Percentiles rank a stretch among this genome's conserved stretches.
phyloP scores from a whole-genome alignment of 2,113 vertebrate genomes.

The Periophthalmus modestus region DNA sequence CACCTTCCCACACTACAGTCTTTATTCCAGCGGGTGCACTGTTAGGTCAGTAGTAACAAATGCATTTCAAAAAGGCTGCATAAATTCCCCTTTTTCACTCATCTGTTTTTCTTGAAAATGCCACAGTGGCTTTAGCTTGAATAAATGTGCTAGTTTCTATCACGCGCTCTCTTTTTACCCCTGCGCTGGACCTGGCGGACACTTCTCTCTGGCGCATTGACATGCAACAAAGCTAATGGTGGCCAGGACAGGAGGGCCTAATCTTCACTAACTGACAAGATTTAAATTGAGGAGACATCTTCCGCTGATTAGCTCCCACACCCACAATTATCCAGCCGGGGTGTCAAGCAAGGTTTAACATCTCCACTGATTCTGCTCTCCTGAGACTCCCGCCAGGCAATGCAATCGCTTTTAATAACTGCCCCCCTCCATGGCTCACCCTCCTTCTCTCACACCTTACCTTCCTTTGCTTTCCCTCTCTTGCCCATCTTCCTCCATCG shows the following conservation, averaged over 20 bases:
- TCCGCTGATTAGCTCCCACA: constrained; percentile 99
- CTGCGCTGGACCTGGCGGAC: constrained; percentile 86
- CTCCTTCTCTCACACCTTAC: constrained; percentile 26
- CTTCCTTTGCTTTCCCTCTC: constrained; percentile 58
- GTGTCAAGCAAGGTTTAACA: constrained; percentile 99
- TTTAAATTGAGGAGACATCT: constrained; percentile 99
- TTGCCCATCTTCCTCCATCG: constrained; percentile 43
- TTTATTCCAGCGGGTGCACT: constrained; percentile 55
- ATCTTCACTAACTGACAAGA: constrained; percentile 99
- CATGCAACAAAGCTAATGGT: constrained; percentile 99
- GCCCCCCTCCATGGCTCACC: constrained; percentile 82
- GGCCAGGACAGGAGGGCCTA: constrained; percentile 96
- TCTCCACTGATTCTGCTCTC: constrained; percentile 99
- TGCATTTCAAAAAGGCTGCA: constrained; percentile 65
- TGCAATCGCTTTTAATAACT: constrained; percentile 99
- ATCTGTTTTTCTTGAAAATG: constrained; percentile 56
- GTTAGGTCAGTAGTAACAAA: constrained; percentile 73
- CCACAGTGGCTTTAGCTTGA: constrained; percentile 63
- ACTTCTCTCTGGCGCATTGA: constrained; percentile 93
- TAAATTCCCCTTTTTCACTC: constrained; percentile 52
- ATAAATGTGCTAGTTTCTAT: constrained; percentile 62
- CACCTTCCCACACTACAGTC: constrained; percentile 52
- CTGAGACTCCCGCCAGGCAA: constrained; percentile 99
- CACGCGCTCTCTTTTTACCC: constrained; percentile 78
- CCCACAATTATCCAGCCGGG: constrained; percentile 99